phyloP scores from a whole-genome alignment of 2,113 vertebrate genomes.

The Laticauda colubrina region DNA sequence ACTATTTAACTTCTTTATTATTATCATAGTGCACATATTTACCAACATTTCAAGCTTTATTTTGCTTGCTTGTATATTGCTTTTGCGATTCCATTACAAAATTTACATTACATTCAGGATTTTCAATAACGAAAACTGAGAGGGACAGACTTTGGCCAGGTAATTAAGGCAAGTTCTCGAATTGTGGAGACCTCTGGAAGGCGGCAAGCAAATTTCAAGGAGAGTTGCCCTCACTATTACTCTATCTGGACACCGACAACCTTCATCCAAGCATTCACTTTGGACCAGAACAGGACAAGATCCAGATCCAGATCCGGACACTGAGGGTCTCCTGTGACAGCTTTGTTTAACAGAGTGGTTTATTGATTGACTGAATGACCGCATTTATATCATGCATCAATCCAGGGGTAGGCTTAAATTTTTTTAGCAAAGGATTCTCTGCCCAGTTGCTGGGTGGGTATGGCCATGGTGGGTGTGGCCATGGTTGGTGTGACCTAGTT shows the following conservation, averaged over 20 bases:
- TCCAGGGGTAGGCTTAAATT: background rate
- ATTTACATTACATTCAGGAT: background rate
- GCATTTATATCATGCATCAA: background rate
- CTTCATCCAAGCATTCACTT: background rate
- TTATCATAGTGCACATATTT: background rate
- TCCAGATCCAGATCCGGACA: background rate
- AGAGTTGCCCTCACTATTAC: background rate
- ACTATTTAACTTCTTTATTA: background rate
- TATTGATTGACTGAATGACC: background rate
- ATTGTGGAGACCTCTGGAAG: background rate
- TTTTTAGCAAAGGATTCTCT: too few relatives aligned
- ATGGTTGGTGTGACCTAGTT: too few relatives aligned
- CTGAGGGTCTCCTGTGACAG: background rate
- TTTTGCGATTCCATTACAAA: background rate
- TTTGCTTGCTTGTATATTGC: background rate
- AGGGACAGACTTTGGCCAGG: background rate
- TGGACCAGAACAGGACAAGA: background rate
- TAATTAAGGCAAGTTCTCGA: background rate
- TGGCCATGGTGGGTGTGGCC: too few relatives aligned
- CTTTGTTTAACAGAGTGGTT: background rate
- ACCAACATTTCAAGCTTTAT: background rate
- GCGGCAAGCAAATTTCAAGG: background rate
- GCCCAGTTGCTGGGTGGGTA: too few relatives aligned
- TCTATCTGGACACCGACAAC: background rate
- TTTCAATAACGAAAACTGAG: background rate